Evolutionary conservation across 2,113 vertebrate genomes (phyloP).

Genomic region (Riparia riparia): DNA sequence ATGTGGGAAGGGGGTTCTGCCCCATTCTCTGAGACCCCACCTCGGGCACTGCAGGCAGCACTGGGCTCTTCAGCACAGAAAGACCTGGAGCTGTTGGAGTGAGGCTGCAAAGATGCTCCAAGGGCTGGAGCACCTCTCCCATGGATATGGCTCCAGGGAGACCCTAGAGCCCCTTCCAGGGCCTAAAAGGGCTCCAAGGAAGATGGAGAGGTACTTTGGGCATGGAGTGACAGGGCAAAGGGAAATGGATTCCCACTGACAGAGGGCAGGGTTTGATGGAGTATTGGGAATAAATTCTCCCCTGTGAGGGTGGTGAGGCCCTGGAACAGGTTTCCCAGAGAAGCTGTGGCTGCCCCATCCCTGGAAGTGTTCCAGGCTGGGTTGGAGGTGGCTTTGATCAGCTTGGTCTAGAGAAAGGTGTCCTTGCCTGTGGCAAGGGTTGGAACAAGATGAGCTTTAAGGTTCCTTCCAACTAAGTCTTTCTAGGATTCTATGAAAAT

Average conservation of each 20-base stretch:
- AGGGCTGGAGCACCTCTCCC: not conserved
- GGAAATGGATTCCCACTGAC: not conserved
- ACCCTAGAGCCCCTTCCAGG: not conserved
- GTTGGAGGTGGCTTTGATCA: not conserved
- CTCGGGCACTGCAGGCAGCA: accelerated
- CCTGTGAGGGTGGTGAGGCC: not conserved
- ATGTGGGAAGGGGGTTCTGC: not conserved
- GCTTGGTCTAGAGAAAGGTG: not conserved
- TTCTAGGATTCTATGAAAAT: not conserved
- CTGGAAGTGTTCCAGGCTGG: not conserved
- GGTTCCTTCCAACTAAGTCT: not conserved
- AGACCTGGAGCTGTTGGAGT: not conserved
- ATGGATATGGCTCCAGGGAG: not conserved
- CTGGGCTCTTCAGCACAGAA: not conserved
- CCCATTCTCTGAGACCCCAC: not conserved
- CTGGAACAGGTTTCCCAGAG: not conserved
- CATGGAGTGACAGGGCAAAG: not conserved
- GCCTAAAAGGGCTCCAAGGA: not conserved
- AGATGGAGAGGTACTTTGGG: not conserved
- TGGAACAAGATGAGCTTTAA: not conserved
- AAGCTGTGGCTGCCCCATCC: not conserved
- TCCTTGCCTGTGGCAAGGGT: not conserved
- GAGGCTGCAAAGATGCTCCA: not conserved
- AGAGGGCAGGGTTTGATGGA: not conserved
- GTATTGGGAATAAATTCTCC: not conserved